A percentile compares a stretch with the other conserved stretches of the same genome.
phyloP scores from a whole-genome alignment of 2,888 invertebrate genomes.

The Disparrhopalites patrizii region DNA sequence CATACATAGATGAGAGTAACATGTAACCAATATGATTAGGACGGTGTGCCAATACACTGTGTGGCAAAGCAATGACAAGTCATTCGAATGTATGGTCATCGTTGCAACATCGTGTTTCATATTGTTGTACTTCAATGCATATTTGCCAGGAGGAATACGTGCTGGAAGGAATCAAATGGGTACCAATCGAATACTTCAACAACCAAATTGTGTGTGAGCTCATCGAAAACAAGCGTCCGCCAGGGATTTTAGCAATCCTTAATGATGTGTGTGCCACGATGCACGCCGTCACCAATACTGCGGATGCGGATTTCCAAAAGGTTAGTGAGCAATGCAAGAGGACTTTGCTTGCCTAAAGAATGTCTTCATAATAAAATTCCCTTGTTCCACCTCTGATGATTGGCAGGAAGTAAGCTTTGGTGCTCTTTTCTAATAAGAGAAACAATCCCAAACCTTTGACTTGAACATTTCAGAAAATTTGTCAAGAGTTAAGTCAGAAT shows the following conservation, averaged over 20 bases:
- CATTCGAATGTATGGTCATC: no score
- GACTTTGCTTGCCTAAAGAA: no score
- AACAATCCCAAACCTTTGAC: neutral
- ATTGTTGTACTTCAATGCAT: no score
- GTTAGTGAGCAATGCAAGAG: constrained; percentile 48
- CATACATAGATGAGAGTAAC: no score
- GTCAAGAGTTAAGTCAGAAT: constrained; percentile 55
- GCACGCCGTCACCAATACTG: constrained; percentile 63
- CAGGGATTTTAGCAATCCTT: constrained; percentile 63
- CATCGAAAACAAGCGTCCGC: constrained; percentile 61
- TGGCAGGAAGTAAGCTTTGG: no score
- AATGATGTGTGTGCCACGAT: constrained; percentile 67
- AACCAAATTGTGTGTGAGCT: constrained; percentile 66
- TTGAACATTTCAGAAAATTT: constrained; percentile 56
- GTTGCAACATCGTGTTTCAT: no score
- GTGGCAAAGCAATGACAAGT: no score
- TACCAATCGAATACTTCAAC: constrained; percentile 65
- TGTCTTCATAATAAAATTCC: neutral
- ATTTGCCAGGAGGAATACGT: constrained; percentile 68
- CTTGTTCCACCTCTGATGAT: neutral
- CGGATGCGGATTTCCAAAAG: constrained; percentile 59
- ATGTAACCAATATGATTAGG: no score
- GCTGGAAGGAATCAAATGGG: constrained; percentile 65
- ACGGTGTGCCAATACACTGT: no score
- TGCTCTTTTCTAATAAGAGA: no score